A percentile compares a stretch with the other conserved stretches of the same genome.
phyloP scores from a whole-genome alignment of 2,888 invertebrate species.

The Zygothrica quintamaculata region DNA sequence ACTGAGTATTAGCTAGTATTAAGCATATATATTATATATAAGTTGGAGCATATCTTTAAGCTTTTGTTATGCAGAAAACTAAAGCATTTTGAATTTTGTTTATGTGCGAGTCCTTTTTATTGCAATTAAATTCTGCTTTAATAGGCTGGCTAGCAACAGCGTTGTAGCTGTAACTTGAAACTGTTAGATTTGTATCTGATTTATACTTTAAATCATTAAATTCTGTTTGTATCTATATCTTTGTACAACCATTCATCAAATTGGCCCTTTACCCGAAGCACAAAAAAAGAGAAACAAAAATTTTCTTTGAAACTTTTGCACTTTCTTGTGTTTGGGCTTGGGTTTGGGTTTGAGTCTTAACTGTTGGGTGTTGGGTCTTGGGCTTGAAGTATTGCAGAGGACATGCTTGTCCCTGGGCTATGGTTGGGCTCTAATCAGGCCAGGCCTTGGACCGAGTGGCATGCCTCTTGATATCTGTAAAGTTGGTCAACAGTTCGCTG shows the following conservation, averaged over 20 bases:
- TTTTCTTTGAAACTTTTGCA: slow-evolving; percentile 51
- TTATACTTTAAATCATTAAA: slow-evolving; percentile 33
- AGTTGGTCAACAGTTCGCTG: slow-evolving; percentile 61
- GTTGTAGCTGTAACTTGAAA: too few species aligned
- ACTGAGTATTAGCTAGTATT: too few species aligned
- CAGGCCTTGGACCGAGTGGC: slow-evolving; percentile 39
- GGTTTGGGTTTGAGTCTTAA: background rate
- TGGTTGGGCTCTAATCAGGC: slow-evolving; percentile 61
- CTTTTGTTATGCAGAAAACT: slow-evolving; percentile 7
- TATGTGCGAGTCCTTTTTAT: background rate
- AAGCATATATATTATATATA: too few species aligned
- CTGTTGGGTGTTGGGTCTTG: slow-evolving; percentile 1
- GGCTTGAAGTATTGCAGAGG: background rate
- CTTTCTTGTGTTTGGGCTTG: too few species aligned
- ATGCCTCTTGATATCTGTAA: slow-evolving; percentile 17
- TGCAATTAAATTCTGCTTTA: too few species aligned
- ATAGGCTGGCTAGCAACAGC: too few species aligned
- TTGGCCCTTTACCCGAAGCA: slow-evolving; percentile 52
- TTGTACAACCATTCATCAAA: slow-evolving; percentile 58
- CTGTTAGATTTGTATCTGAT: too few species aligned
- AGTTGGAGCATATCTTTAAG: slow-evolving; percentile 15
- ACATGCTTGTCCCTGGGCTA: slow-evolving; percentile 43
- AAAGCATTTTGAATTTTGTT: too few species aligned
- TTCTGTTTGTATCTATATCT: background rate
- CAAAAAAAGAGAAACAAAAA: too few species aligned